Evolutionary conservation across 2,113 vertebrate genomes (phyloP), one percentile per base, ranked within the genome.

Genomic region (Serranochromis macrocephalus): DNA sequence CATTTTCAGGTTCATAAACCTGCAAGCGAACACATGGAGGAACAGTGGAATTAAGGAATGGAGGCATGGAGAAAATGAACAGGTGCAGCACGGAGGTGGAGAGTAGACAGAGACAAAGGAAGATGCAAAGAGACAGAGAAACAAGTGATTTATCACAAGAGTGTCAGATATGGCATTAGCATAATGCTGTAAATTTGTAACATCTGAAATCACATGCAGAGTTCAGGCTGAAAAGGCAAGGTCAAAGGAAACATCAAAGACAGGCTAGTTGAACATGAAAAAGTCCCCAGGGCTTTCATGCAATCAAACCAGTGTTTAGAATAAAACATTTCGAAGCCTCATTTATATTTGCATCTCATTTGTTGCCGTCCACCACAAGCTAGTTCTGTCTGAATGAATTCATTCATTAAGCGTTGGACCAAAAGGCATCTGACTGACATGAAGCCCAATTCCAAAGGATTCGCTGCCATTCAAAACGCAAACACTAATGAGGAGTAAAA

Each of bases 1-100:
- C 97, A 99, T 97, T 90, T 97, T 98, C 85, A 99, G 95, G 88
- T 97, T 97, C 5, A 99, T 97, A 89, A 99, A 99, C 95, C 99
- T 99, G 93, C 24, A 63, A 16, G 31, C 11, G 5, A 12, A n/a
- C 21, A 55, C 33, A 45, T 2, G 13, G 16, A 42, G 6, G 42
- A 36, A 24, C 0, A 7, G 5, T 12, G 17, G 55, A 3, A 57
- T 9, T 40, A 5, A 12, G 9, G 6, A 13, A 9, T 12, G 49
- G 40, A 9, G 81, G 61, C 8, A 42, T 29, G 49, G 14, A 66
- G 19, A 3, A 13, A 13, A 66, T 9, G 33, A 49, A 47, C 2
- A 68, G 68, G 55, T 8, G 36, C 9, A 29, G 33, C 36, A 29
- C 7, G 1, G 40, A 26, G 7, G 55, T 13, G 38, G 54, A 55